Evolutionary conservation across 2,888 invertebrate genomes (phyloP), one percentile per base, ranked within the genome.

Genomic region (Drosophila meridiana): DNA sequence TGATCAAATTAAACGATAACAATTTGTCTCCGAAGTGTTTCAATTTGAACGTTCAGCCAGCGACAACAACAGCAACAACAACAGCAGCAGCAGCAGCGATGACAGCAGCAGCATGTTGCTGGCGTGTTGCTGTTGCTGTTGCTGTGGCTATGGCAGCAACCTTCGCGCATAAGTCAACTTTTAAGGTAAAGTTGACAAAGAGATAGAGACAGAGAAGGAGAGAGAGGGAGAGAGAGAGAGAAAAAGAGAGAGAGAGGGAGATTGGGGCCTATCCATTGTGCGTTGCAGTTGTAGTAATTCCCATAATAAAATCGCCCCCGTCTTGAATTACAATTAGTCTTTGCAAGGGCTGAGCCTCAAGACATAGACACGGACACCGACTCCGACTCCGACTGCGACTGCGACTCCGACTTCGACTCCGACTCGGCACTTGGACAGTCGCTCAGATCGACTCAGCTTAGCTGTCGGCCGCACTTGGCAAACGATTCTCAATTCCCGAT

Each of bases 1-100:
- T 91, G 91, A 92, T 92, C 92, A 92, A 91, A 92, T 92, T 92
- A 92, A 92, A 92, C 93, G 92, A 92, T 92, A 92, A 92, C 92
- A 92, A 92, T 92, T 92, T 92, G 92, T 92, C 92, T 90, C 91
- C 90, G 91, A 92, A 92, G 92, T 92, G 92, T 92, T 92, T 91
- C 91, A 91, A 91, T 91, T 92, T 91, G 85, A 92, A 82, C 90
- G 82, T 84, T 80, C 71, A 67, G 56, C 76, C 47, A 36, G 40
- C 72, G 36, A 45, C 75, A 58, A 38, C 68, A 66, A 28, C 73
- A 64, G 7, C 78, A 55, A 28, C 68, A 63, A 36, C 73, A 64
- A 8, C 78, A 55, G 11, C 70, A 65, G n/a, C 76, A 65, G 53
- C 80, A 75, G 59, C 73, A 78, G 40, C 63, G 60, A 30, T 47